Percentiles rank a stretch among this genome's conserved stretches.
These are phyloP conservation scores for Poecilia latipinna DNA, from an alignment of 2,113 vertebrate species.

Conservation along the genomic window DNA sequence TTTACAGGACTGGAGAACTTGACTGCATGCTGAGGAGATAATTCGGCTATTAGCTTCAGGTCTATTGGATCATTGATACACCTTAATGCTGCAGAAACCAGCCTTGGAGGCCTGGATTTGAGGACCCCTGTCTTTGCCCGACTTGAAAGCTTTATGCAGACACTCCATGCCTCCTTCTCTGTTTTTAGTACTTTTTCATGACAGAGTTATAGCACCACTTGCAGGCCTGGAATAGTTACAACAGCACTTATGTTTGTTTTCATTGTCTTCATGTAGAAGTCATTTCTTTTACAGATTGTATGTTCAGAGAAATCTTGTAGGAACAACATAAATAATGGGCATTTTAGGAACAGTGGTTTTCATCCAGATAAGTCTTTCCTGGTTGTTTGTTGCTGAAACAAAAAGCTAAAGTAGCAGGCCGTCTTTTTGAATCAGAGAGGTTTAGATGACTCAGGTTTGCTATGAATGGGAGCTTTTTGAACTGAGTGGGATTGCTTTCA, in stretches of 20 bases:
- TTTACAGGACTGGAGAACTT: no score
- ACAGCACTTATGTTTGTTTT: background rate
- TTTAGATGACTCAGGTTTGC: slow-evolving; percentile 43
- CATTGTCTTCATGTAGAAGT: background rate
- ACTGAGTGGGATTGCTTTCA: slow-evolving; percentile 45
- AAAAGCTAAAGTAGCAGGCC: slow-evolving; percentile 5
- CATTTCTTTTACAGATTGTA: background rate
- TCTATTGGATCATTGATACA: no score
- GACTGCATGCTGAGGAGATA: no score
- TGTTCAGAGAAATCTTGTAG: background rate
- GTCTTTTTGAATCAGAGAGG: slow-evolving; percentile 8
- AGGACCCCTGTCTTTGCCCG: no score
- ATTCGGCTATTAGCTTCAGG: no score
- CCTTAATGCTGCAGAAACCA: no score
- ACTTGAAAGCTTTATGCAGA: no score
- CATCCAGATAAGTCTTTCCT: background rate
- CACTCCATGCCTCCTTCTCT: no score
- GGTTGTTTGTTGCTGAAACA: slow-evolving; percentile 2
- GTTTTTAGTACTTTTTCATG: background rate
- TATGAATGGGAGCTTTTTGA: slow-evolving; percentile 67
- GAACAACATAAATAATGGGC: background rate
- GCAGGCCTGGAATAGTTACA: background rate
- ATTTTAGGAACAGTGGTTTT: background rate
- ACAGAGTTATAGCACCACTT: background rate
- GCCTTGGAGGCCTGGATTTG: no score